Conservation (phyloP, 1,140 invertebrate species). For the Drosophila ironensis region DNA sequence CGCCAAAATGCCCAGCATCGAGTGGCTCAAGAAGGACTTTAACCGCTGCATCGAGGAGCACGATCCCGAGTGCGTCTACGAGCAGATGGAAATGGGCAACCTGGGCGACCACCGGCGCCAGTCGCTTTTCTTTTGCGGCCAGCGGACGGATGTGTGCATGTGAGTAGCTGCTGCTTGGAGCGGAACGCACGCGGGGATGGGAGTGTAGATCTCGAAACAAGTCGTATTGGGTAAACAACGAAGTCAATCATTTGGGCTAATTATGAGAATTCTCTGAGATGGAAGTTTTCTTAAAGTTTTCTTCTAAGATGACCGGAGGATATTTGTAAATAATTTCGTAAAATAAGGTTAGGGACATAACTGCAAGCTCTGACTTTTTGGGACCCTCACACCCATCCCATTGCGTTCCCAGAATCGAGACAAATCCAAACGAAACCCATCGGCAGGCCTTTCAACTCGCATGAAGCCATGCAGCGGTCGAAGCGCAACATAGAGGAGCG, state of each 20-base stretch:
- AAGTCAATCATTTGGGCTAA: too few relatives aligned
- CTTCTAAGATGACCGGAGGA: too few relatives aligned
- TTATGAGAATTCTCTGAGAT: too few relatives aligned
- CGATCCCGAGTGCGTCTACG: conserved; percentile 91
- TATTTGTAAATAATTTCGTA: too few relatives aligned
- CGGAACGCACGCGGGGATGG: background rate
- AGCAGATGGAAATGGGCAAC: conserved; percentile 89
- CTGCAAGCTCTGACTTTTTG: too few relatives aligned
- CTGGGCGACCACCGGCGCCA: conserved; percentile 92
- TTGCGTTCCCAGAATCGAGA: too few relatives aligned
- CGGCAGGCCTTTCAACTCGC: conserved; percentile 91
- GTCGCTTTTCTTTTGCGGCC: conserved; percentile 93
- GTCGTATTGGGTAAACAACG: too few relatives aligned
- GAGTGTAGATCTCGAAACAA: too few relatives aligned
- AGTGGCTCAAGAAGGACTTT: conserved; percentile 94
- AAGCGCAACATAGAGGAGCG: conserved; percentile 91
- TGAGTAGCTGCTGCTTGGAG: conserved; percentile 83
- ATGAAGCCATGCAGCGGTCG: conserved; percentile 90
- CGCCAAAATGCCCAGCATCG: conserved; percentile 88
- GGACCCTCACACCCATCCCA: too few relatives aligned
- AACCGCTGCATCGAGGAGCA: conserved; percentile 91
- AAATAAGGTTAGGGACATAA: too few relatives aligned
- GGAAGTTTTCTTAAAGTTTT: too few relatives aligned
- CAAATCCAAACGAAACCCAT: background rate
- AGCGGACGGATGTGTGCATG: conserved; percentile 89